Evolutionary conservation across 2,797 vertebrate genomes (phyloP).

Genomic region (Paramormyrops hopkinsi): DNA sequence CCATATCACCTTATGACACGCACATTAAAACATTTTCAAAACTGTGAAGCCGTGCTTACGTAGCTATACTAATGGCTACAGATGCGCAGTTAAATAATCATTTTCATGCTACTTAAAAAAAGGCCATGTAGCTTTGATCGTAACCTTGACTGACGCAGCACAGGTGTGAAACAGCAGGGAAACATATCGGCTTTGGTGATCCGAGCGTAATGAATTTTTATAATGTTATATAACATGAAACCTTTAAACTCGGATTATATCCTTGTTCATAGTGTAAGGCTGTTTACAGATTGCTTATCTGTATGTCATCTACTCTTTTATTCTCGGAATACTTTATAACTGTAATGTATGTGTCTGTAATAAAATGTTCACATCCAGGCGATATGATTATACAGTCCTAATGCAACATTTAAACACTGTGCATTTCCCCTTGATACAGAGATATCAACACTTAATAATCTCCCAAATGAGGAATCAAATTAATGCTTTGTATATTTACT

Average conservation of each 20-base stretch:
- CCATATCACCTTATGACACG: slow-evolving; percentile 38
- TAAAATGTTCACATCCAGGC: not conserved
- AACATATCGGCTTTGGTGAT: not conserved
- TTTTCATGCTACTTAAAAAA: slow-evolving; percentile 1
- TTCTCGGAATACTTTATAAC: not conserved
- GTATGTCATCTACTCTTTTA: not conserved
- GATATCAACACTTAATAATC: not conserved
- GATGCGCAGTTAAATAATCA: not conserved
- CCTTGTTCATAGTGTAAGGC: not conserved
- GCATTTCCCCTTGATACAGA: not conserved
- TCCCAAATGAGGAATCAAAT: not conserved
- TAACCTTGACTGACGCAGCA: slow-evolving; percentile 1
- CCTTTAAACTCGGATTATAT: not conserved
- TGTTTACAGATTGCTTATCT: not conserved
- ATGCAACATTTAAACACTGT: not conserved
- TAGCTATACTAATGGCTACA: not conserved
- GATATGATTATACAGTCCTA: not conserved
- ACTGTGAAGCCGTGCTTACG: not conserved
- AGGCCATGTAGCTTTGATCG: slow-evolving; percentile 5
- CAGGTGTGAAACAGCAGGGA: not conserved
- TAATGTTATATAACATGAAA: not conserved
- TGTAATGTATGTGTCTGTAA: not conserved
- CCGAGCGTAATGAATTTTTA: slow-evolving; percentile 6
- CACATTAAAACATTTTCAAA: slow-evolving; percentile 25
- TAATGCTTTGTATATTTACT: not conserved